Evolutionary conservation across 2,797 vertebrate genomes (phyloP), one percentile per base, ranked within the genome.

Genomic region (Furcifer pardalis): DNA sequence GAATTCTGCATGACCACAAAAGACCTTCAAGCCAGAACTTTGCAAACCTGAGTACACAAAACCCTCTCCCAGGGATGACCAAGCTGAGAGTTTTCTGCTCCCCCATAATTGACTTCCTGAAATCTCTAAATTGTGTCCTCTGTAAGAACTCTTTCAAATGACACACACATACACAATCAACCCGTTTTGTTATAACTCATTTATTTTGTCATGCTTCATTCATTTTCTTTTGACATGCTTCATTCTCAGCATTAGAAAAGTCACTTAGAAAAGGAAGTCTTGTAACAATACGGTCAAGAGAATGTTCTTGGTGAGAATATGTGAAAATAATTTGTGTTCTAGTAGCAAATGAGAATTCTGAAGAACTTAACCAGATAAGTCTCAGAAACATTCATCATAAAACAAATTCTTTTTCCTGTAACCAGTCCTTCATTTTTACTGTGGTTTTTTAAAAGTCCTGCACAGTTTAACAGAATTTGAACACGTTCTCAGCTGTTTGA

Each of bases 101-200:
- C 46, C 46, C 46, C 46, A 4, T 49, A 49, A 8, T 49, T 49
- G 46, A 49, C 46, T 49, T 49, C 46, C 13, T 49, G 46, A 49
- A 49, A 49, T 49, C 46, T 49, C n/a, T n/a, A n/a, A n/a, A n/a
- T n/a, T n/a, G n/a, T n/a, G n/a, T n/a, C n/a, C n/a, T n/a, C 46
- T 49, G 46, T 7, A 49, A 49, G 7, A 12, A 65, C 52, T 88
- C 85, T 88, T 83, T 86, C 68, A 84, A 91, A 15, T 74, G 74
- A 21, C 6, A 81, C 59, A 90, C 35, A 75, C 0, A 80, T 49
- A 74, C 7, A 60, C 8, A 30, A 1, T 10, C 2, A 1, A n/a
- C n/a, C n/a, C n/a, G n/a, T n/a, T 8, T 62, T n/a, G 2, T 79
- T 79, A 80, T 72, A 63, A 79, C 27, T 27, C 2, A 68, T 49